A percentile compares a stretch with the other conserved stretches of the same genome.
phyloP scores from a whole-genome alignment of 2,113 vertebrate genomes.

The Dryoscopus gambensis region DNA sequence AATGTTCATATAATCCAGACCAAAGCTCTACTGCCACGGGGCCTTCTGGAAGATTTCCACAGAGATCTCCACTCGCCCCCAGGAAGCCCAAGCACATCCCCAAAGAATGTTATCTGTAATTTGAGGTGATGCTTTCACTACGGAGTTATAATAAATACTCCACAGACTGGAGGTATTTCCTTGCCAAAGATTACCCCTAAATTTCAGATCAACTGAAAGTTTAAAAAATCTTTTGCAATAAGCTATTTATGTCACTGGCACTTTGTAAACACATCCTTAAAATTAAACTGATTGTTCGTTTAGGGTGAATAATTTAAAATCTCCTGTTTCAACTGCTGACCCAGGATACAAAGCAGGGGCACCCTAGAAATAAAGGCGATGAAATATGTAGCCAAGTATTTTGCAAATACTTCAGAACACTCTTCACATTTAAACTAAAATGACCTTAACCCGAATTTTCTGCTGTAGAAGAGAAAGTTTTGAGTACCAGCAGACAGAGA shows the following conservation, averaged over 20 bases:
- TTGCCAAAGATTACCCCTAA: background rate
- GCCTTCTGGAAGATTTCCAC: background rate
- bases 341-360: background rate
- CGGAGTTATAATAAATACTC: background rate
- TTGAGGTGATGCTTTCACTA: background rate
- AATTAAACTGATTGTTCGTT: background rate
- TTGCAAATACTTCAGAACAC: background rate
- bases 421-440: background rate
- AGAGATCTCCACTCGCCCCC: no score
- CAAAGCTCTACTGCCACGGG: background rate
- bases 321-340: background rate
- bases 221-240: background rate
- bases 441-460: background rate
- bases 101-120: background rate
- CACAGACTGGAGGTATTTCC: background rate
- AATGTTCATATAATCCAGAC: background rate
- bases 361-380: background rate
- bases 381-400: background rate
- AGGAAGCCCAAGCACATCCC: background rate
- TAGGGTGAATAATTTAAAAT: background rate
- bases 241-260: background rate
- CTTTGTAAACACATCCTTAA: background rate
- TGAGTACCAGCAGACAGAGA: background rate
- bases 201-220: background rate
- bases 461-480: background rate